Conservation (phyloP, 1,140 invertebrate genomes). For the Panagrolaimus sp. region DNA sequence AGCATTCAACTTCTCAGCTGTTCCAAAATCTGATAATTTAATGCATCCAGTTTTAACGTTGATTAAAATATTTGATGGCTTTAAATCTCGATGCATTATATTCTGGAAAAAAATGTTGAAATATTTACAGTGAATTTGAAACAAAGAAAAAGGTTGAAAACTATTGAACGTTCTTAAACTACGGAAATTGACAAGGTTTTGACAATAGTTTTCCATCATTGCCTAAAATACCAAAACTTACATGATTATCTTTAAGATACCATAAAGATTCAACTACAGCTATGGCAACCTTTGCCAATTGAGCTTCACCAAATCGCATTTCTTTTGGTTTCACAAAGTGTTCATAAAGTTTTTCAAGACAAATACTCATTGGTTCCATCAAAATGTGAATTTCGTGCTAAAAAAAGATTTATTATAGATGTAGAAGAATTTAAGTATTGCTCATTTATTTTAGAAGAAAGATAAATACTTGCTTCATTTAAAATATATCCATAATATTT, state of each 20-base stretch:
- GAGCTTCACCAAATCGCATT: constrained; percentile 83
- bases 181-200: too few relatives aligned
- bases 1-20: constrained; percentile 86
- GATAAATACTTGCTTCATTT: too few relatives aligned
- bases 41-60: constrained; percentile 72
- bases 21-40: constrained; percentile 98
- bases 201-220: too few relatives aligned
- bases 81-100: constrained; percentile 95
- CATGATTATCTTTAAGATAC: constrained; percentile 83
- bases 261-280: constrained; percentile 92
- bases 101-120: constrained; percentile 64
- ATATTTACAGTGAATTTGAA: background rate
- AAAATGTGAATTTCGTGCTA: constrained; percentile 48
- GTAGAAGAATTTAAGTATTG: too few relatives aligned
- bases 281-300: constrained; percentile 90
- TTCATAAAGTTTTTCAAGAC: constrained; percentile 87
- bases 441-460: too few relatives aligned
- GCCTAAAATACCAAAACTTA: too few relatives aligned
- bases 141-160: too few relatives aligned
- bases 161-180: too few relatives aligned
- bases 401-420: too few relatives aligned
- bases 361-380: constrained; percentile 97
- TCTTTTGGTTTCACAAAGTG: constrained; percentile 62
- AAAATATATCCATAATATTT: too few relatives aligned
- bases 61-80: constrained; percentile 66